Base-by-base conservation (phyloP, 2,888 invertebrate genomes). In the Temnothorax unifasciatus region DNA sequence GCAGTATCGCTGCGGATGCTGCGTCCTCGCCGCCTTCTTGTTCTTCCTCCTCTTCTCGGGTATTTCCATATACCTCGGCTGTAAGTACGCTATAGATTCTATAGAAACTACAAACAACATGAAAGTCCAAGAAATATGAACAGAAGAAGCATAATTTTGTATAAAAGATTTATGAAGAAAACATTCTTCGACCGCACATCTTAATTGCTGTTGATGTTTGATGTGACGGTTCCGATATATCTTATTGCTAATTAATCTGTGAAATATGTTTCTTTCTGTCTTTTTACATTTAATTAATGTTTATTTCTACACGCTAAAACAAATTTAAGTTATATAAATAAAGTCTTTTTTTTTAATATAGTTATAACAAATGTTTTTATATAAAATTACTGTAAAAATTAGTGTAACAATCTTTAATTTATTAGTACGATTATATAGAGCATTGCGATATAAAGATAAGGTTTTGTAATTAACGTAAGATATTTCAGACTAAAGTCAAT, bases 1-100 rank as follows among this genome's bases (percentile, higher is more conserved):
- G 81, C 97, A 98, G 90, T 97, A 98, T 94, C 97, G 97, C 93
- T 98, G 98, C 92, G 98, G 98, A 92, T 98, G 98, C 95, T 98
- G 97, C 92, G 97, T 98, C 83, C 96, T 98, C 85, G 97, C 98
- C 50, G 97, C 97, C 25, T 97, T 98, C 93, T 96, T 98, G 74
- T 96, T 98, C 86, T 96, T 98, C 87, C 96, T 98, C 47, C 96
- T 98, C 63, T 96, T 97, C 86, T 97, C 97, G 83, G 96, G 96
- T 5, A 96, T 96, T 68, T 96, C 96, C 83, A 96, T 97, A 87
- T 97, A 97, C 92, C 95, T 96, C 87, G 97, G 96, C 93, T 96
- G 97, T 97, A 95, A 96, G 97, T 96, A 93, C 15, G 11, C 34
- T n/a, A 18, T 25, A 44, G 21, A 93, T 11, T 11, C 34, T n/a